Evolutionary conservation across 2,113 vertebrate genomes (phyloP), one percentile per base, ranked within the genome.

Genomic region (Procavia capensis): DNA sequence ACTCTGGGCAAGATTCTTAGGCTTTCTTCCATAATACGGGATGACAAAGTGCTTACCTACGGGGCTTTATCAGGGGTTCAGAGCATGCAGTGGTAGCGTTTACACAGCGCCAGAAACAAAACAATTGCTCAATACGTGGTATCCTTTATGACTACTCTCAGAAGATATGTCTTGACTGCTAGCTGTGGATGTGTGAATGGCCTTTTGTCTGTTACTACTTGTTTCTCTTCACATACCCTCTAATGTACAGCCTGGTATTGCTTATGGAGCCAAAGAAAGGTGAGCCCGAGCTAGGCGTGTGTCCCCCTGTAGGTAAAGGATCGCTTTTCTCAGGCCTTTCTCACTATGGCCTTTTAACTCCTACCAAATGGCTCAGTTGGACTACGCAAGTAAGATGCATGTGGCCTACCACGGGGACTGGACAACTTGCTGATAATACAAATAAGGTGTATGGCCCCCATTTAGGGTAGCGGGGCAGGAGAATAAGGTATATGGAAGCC

Each of bases 41-140:
- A 50, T 8, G 41, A 68, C 29, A 29, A 11, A 0, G 72, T 57
- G 19, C 47, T 59, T 45, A 17, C 47, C 24, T 11, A 2, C 4
- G 24, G 24, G 5, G 70, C 27, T 24, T 83, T 31, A 36, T 6
- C 25, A 79, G 9, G 43, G 43, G 25, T 68, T 70, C 19, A 64
- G 17, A n/a, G 39, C 9, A 13, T 2, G 24, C 34, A n/a, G 9
- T 2, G 4, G n/a, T 57, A n/a, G 31, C 24, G 14, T 76, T 57
- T 78, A 61, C 31, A 54, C 66, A 31, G 27, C 1, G 7, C 34
- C n/a, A 11, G 20, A 16, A 22, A 10, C 57, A 39, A 45, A 85
- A 25, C 17, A 13, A 72, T 43, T 57, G 6, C 6, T 3, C 1
- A 2, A n/a, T 1, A 9, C 3, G 3, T 22, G 19, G 43, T 9